Evolutionary conservation across 1,140 invertebrate genomes (phyloP).

Genomic region (Aricia agestis): DNA sequence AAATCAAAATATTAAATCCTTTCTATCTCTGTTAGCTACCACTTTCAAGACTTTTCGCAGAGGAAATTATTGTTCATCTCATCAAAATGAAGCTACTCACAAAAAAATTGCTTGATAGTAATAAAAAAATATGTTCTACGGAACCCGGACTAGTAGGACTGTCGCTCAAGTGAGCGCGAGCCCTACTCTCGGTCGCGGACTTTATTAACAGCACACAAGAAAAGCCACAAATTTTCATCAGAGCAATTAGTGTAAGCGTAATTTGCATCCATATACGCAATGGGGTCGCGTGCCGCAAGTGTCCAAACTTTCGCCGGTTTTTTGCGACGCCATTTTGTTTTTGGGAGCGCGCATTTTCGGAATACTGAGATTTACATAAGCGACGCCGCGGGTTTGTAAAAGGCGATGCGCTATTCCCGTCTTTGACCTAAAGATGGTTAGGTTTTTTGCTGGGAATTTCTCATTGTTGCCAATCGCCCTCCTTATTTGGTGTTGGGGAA

Average conservation of each 20-base stretch:
- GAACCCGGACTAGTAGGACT: too few relatives aligned
- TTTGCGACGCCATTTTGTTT: slow-evolving; percentile 54
- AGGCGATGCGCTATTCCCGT: slow-evolving; percentile 22
- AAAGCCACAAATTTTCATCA: background rate
- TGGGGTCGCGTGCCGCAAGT: slow-evolving; percentile 41
- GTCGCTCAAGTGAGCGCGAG: too few relatives aligned
- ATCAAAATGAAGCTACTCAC: too few relatives aligned
- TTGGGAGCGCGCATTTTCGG: slow-evolving; percentile 57
- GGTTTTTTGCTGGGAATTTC: slow-evolving; percentile 8
- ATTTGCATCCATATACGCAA: slow-evolving; percentile 30
- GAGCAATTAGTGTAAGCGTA: slow-evolving; percentile 12
- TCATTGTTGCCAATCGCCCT: background rate
- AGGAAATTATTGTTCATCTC: too few relatives aligned
- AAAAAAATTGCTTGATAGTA: too few relatives aligned
- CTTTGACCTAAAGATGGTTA: slow-evolving; percentile 15
- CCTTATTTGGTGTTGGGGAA: background rate
- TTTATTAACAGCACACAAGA: background rate
- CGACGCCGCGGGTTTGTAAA: slow-evolving; percentile 45
- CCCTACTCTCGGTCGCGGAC: too few relatives aligned
- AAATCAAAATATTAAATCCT: too few relatives aligned
- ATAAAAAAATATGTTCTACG: too few relatives aligned
- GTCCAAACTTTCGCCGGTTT: slow-evolving; percentile 58
- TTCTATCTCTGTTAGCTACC: too few relatives aligned
- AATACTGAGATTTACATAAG: slow-evolving; percentile 71
- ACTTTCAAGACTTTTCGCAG: too few relatives aligned